A percentile compares a stretch with the other conserved stretches of the same genome.
Evolutionary conservation across 2,113 vertebrate species (phyloP).

Genomic region (Gobiocypris rarus): DNA sequence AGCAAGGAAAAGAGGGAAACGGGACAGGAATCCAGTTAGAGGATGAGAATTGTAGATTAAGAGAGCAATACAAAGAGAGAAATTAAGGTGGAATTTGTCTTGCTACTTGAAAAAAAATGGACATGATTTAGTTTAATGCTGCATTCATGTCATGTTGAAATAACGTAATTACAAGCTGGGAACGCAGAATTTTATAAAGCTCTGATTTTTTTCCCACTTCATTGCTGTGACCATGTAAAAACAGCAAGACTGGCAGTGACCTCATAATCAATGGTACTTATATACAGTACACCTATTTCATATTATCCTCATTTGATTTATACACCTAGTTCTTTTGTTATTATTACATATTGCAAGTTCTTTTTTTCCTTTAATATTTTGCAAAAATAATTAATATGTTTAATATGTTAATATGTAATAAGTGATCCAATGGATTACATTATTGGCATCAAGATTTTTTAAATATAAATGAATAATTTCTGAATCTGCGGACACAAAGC

Average conservation of each 20-base stretch:
- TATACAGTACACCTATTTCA: too few species aligned
- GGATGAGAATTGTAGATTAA: not conserved
- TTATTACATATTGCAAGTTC: not conserved
- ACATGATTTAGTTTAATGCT: not conserved
- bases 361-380: too few species aligned
- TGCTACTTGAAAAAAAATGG: not conserved
- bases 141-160: not conserved
- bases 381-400: not conserved
- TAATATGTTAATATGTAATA: not conserved
- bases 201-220: not conserved
- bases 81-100: not conserved
- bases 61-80: not conserved
- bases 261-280: not conserved
- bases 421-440: not conserved
- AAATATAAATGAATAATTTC: not conserved
- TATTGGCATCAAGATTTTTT: not conserved
- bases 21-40: conserved; percentile 11
- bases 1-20: not conserved
- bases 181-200: not conserved
- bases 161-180: not conserved
- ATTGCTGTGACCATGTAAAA: not conserved
- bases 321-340: not conserved
- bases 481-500: not conserved
- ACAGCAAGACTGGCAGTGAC: not conserved
- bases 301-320: not conserved